These are phyloP conservation scores for Chanos chanos DNA, from an alignment of 2,797 vertebrate species.

Conservation along the genomic window DNA sequence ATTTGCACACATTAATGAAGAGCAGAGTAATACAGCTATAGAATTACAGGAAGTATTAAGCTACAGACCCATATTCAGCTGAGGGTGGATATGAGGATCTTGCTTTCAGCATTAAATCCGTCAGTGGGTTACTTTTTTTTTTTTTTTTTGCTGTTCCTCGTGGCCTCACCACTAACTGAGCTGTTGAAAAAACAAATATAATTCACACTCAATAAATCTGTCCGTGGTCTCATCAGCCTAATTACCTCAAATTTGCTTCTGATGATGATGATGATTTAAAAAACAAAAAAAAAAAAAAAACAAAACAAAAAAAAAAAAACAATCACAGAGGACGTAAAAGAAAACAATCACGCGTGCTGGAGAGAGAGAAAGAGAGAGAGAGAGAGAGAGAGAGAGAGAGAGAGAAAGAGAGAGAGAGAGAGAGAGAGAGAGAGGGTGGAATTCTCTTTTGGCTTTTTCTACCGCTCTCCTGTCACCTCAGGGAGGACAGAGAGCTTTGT, in stretches of 20 bases:
- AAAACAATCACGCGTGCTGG: too few relatives aligned
- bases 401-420: too few relatives aligned
- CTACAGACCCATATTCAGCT: too few relatives aligned
- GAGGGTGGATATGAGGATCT: conserved; percentile 8
- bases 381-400: too few relatives aligned
- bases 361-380: too few relatives aligned
- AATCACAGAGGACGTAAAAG: too few relatives aligned
- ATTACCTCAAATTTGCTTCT: conserved; percentile 68
- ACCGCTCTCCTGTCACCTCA: conserved; percentile 54
- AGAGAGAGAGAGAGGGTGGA: too few relatives aligned
- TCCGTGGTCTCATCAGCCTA: conserved; percentile 64
- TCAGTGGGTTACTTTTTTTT: conserved; percentile 30
- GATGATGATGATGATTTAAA: conserved; percentile 66
- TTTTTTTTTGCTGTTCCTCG: conserved; percentile 30
- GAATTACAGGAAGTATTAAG: neutral
- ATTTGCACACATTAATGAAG: neutral
- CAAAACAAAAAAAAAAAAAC: too few relatives aligned
- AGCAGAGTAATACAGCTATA: neutral
- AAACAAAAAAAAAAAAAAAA: too few relatives aligned
- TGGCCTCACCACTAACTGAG: conserved; percentile 22
- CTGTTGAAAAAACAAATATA: conserved; percentile 57
- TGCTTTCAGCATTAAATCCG: conserved; percentile 6
- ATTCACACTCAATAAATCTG: conserved; percentile 62
- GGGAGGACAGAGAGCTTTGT: conserved; percentile 55
- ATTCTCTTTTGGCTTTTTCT: conserved; percentile 52